Evolutionary conservation across 2,888 invertebrate species (phyloP).

Genomic region (Erebia palarica): DNA sequence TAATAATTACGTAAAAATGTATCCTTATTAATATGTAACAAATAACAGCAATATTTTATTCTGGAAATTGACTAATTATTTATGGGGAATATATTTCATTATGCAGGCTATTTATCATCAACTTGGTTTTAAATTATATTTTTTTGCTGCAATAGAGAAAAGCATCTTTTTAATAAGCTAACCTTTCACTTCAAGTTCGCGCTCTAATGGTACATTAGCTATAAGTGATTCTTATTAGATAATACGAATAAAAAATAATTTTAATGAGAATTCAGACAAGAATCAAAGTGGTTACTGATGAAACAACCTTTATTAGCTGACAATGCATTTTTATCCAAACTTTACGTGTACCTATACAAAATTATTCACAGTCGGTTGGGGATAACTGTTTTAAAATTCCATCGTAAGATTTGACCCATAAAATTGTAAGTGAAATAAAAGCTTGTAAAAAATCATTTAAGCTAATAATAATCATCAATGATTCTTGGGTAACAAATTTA

Average conservation of each 20-base stretch:
- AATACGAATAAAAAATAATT: background rate
- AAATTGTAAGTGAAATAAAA: too few relatives aligned
- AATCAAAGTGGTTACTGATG: background rate
- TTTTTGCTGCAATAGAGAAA: slow-evolving; percentile 23
- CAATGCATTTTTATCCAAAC: too few relatives aligned
- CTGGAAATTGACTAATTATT: background rate
- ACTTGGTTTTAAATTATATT: slow-evolving; percentile 5
- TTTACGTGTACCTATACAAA: too few relatives aligned
- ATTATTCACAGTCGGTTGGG: too few relatives aligned
- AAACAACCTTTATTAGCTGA: too few relatives aligned
- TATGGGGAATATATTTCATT: slow-evolving; percentile 6
- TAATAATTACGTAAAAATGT: background rate
- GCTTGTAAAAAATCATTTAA: too few relatives aligned
- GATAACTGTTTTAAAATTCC: too few relatives aligned
- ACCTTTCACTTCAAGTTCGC: slow-evolving; percentile 30
- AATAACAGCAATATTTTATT: background rate
- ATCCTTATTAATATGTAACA: background rate
- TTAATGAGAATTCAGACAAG: background rate
- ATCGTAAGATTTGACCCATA: too few relatives aligned
- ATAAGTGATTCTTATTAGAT: slow-evolving; percentile 2
- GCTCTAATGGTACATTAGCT: slow-evolving; percentile 14
- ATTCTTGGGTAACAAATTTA: too few relatives aligned
- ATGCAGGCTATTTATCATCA: slow-evolving; percentile 11
- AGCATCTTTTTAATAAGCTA: slow-evolving; percentile 20
- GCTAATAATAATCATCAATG: too few relatives aligned